Evolutionary conservation across 2,113 vertebrate species (phyloP).

Genomic region (Ailurus styani): DNA sequence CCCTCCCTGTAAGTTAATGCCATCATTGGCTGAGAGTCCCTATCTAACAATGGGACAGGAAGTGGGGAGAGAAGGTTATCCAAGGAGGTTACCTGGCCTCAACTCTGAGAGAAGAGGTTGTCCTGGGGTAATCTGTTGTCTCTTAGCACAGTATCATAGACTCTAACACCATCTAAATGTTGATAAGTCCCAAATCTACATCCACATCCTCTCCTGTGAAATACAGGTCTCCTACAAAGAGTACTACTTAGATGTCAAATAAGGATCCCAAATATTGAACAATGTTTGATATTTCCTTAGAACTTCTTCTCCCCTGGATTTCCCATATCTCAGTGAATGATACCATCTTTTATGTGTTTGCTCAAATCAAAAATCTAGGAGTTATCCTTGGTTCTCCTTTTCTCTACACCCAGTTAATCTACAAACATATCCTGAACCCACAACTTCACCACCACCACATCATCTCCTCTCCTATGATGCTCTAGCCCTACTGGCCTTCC

Average conservation of each 20-base stretch:
- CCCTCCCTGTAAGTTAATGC: neutral
- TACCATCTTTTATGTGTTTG: neutral
- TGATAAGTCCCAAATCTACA: neutral
- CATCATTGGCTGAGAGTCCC: neutral
- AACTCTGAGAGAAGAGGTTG: neutral
- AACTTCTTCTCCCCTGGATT: neutral
- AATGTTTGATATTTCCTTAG: neutral
- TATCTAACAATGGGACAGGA: fast-evolving
- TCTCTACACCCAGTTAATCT: neutral
- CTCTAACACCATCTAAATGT: neutral
- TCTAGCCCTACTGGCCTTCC: neutral
- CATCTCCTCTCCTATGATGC: neutral
- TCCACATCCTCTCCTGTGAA: neutral
- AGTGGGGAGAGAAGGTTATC: neutral
- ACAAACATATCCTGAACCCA: neutral
- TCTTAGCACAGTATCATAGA: neutral
- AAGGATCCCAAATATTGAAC: neutral
- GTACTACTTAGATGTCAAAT: neutral
- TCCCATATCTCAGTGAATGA: neutral
- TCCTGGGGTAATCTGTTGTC: neutral
- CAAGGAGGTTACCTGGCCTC: neutral
- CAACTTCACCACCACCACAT: neutral
- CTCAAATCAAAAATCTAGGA: neutral
- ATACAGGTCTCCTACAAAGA: neutral
- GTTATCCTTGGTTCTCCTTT: neutral